A percentile compares a stretch with the other conserved stretches of the same genome.
phyloP scores from a whole-genome alignment of 1,140 invertebrate species.

The Varroa destructor region DNA sequence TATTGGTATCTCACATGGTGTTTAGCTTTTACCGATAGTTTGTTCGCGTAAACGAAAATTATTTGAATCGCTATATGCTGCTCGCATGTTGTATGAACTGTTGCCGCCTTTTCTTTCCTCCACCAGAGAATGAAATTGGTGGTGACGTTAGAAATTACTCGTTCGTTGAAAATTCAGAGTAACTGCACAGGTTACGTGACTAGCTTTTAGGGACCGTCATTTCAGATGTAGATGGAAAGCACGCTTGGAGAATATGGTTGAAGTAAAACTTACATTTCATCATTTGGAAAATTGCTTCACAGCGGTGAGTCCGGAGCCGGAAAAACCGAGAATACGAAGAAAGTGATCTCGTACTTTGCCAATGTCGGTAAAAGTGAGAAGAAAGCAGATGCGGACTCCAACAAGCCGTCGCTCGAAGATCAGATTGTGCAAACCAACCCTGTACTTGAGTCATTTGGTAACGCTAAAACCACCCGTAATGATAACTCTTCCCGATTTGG shows the following conservation, averaged over 20 bases:
- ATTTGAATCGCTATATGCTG: no score
- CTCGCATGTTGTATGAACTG: no score
- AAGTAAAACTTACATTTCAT: background rate
- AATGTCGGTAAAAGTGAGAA: constrained; percentile 51
- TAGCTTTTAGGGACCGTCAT: no score
- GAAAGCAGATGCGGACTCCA: constrained; percentile 33
- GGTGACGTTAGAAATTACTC: no score
- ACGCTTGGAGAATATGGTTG: background rate
- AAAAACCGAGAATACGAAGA: constrained; percentile 99
- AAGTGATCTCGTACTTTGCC: constrained; percentile 97
- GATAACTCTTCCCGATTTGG: constrained; percentile 98
- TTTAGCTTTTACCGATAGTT: no score
- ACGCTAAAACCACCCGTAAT: constrained; percentile 98
- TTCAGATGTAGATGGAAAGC: no score
- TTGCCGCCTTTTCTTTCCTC: no score
- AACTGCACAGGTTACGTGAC: no score
- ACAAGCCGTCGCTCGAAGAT: constrained; percentile 57
- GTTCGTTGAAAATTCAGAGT: no score
- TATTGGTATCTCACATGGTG: no score
- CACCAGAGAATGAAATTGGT: no score
- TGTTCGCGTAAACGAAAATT: no score
- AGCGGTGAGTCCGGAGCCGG: constrained; percentile 97
- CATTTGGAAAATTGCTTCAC: constrained; percentile 32
- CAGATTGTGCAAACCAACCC: constrained; percentile 98
- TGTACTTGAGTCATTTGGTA: constrained; percentile 98